Evolutionary conservation across 2,888 invertebrate genomes (phyloP), one percentile per base, ranked within the genome.

Genomic region (Cryptus armator): DNA sequence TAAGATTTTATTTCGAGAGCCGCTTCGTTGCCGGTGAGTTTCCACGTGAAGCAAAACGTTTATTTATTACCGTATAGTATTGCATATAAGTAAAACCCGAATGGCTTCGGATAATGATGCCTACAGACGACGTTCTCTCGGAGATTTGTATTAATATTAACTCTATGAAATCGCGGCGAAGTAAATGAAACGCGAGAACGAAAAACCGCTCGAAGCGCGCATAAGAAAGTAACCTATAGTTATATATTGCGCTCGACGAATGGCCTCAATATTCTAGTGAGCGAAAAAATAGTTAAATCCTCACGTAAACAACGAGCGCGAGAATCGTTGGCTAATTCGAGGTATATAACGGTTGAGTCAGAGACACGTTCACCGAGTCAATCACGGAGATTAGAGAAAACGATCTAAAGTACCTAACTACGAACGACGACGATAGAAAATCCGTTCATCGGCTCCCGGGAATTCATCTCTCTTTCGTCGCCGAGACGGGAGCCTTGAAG

Each of bases 1-100:
- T 86, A 87, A 87, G 81, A 90, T 87, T 91, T 91, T 92, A 91
- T 91, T 91, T 90, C 87, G 88, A 90, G 91, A 24, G 86, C 82
- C 67, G 44, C 12, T 56, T 59, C 24, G 24, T 59, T 19, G 9
- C n/a, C 56, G 44, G n/a, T 19, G 19, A 19, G 56, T 59, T 43
- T 9, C 14, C 43, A 48, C 48, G 29, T 48, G 48, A 37, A 24
- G 19, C 24, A 56, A 24, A 56, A 12, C 10, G 19, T 56, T 19
- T 10, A 56, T 56, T 56, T 56, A 56, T 19, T 56, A 4, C 24
- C 24, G 56, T 19, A 12, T 24, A 24, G 2, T 24, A 10, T 14
- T 4, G 24, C 3, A 19, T 10, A 19, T 10, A 24, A 4, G 3
- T 12, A 3, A 48, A 14, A 1, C 10, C 19, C 56, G 56, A 56